Evolutionary conservation across 2,797 vertebrate species (phyloP).

Genomic region (Sylvia borin): DNA sequence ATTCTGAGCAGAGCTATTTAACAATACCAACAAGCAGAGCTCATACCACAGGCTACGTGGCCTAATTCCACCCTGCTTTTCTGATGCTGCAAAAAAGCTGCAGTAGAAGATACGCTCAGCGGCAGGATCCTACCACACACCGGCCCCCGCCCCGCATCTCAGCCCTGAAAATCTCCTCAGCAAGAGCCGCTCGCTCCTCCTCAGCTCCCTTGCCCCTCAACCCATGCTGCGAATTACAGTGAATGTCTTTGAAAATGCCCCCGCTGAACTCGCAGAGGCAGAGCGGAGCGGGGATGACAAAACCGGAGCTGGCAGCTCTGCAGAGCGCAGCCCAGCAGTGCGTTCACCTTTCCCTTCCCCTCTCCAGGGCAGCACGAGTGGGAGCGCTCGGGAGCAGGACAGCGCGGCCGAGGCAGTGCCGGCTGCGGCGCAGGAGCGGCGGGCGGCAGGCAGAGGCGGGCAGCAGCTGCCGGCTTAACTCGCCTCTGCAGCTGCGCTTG

Average conservation of each 20-base stretch:
- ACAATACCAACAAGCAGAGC: slow-evolving; percentile 25
- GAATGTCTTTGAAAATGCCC: not conserved
- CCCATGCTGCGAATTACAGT: not conserved
- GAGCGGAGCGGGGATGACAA: slow-evolving; percentile 20
- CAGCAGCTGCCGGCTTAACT: not conserved
- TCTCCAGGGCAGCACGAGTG: not conserved
- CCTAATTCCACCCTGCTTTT: slow-evolving; percentile 43
- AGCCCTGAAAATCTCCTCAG: not conserved
- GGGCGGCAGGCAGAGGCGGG: not conserved
- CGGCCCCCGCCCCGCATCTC: not conserved
- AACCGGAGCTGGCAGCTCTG: slow-evolving; percentile 49
- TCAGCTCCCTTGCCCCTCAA: not conserved
- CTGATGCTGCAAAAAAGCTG: slow-evolving; percentile 27
- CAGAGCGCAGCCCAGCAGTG: not conserved
- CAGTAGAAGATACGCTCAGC: not conserved
- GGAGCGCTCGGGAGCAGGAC: not conserved
- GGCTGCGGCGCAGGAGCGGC: not conserved
- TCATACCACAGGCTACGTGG: slow-evolving; percentile 13
- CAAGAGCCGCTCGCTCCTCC: not conserved
- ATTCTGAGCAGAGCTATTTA: slow-evolving; percentile 18
- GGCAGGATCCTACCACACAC: not conserved
- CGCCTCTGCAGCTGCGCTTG: rapidly evolving
- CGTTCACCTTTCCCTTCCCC: not conserved
- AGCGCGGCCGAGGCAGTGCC: not conserved
- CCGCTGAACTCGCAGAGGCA: not conserved